Evolutionary conservation across 2,113 vertebrate genomes (phyloP).

Genomic region (Rhabdornis inornatus): DNA sequence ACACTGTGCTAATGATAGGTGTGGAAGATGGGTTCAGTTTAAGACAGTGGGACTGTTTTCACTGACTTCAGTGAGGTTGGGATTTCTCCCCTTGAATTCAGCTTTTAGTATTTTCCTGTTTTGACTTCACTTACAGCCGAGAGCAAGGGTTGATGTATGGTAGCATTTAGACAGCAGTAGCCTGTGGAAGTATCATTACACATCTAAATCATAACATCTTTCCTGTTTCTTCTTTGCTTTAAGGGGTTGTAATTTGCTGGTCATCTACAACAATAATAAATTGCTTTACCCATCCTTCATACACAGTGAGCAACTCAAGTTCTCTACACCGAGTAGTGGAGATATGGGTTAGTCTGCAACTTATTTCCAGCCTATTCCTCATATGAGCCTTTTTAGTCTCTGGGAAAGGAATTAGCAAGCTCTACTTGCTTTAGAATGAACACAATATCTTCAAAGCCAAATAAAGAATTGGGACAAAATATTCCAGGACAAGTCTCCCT

Average conservation of each 20-base stretch:
- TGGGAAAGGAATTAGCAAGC: neutral
- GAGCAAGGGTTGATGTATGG: neutral
- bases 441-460: neutral
- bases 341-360: neutral
- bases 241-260: neutral
- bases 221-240: neutral
- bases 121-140: neutral
- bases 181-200: neutral
- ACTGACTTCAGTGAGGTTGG: neutral
- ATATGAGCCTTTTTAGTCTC: rapidly evolving
- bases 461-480: neutral
- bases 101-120: neutral
- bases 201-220: neutral
- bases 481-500: rapidly evolving
- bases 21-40: neutral
- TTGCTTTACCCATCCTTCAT: neutral
- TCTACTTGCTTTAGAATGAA: neutral
- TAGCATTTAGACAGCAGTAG: neutral
- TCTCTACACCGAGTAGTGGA: neutral
- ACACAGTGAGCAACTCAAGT: neutral
- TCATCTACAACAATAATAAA: neutral
- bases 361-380: neutral
- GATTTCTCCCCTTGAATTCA: neutral
- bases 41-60: neutral
- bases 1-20: neutral